These are phyloP conservation scores for Microplitis mediator DNA, from an alignment of 1,140 invertebrate species.

Conservation along the genomic window DNA sequence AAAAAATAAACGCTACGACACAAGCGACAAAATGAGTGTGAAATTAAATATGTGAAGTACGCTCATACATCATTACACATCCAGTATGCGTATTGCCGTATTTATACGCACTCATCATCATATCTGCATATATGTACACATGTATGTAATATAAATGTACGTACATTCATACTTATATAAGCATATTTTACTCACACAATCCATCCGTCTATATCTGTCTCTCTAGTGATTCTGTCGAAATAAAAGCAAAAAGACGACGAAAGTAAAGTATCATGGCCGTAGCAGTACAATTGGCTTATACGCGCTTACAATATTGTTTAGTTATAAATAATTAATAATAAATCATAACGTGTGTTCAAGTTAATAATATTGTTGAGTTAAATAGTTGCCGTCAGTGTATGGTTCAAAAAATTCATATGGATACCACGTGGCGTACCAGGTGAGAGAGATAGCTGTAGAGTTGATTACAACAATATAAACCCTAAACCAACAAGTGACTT, in stretches of 20 bases:
- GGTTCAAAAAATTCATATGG: neutral
- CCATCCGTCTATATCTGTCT: constrained; percentile 20
- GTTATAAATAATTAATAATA: neutral
- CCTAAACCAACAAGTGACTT: too few relatives aligned
- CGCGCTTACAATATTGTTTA: neutral
- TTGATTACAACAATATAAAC: neutral
- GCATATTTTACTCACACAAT: neutral
- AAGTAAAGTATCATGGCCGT: constrained; percentile 19
- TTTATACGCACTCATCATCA: neutral
- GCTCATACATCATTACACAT: neutral
- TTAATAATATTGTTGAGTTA: neutral
- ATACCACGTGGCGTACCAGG: constrained; percentile 10
- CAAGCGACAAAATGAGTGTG: too few relatives aligned
- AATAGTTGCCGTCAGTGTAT: neutral
- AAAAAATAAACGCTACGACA: too few relatives aligned
- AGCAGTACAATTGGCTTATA: constrained; percentile 27
- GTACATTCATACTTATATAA: constrained; percentile 1
- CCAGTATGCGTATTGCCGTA: neutral
- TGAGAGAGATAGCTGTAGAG: constrained; percentile 12
- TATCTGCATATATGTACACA: neutral
- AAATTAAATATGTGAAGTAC: neutral
- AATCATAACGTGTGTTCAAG: neutral
- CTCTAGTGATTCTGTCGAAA: constrained; percentile 12
- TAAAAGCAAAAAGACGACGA: constrained; percentile 23
- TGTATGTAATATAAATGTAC: neutral